These are phyloP conservation scores for Aquatica leii DNA, from an alignment of 2,888 invertebrate genomes.

Conservation along the genomic window DNA sequence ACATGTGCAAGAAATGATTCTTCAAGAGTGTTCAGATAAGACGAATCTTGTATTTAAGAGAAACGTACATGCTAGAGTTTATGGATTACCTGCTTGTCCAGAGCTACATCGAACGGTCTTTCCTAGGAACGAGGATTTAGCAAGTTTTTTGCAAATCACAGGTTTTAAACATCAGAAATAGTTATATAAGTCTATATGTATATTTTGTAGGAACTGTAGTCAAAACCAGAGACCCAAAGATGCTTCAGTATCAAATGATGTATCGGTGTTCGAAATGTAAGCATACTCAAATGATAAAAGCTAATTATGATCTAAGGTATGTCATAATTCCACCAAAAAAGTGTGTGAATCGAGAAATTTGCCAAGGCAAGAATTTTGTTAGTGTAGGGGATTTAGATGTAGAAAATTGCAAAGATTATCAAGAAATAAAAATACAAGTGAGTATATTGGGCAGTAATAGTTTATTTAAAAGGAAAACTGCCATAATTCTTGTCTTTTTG, in stretches of 20 bases:
- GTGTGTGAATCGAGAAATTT: conserved; percentile 67
- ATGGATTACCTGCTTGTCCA: conserved; percentile 73
- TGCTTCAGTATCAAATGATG: conserved; percentile 77
- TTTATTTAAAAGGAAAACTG: background rate
- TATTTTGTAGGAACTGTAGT: conserved; percentile 74
- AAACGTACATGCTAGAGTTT: conserved; percentile 74
- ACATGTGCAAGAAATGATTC: conserved; percentile 67
- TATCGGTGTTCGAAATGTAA: conserved; percentile 83
- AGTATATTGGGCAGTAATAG: background rate
- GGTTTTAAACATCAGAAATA: conserved; percentile 59
- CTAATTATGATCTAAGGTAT: conserved; percentile 68
- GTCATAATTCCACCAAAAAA: conserved; percentile 60
- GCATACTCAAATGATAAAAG: conserved; percentile 70
- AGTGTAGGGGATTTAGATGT: conserved; percentile 66
- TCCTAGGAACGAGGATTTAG: conserved; percentile 75
- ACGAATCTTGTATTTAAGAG: conserved; percentile 64
- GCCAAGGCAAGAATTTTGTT: conserved; percentile 65
- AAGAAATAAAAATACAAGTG: conserved; percentile 85
- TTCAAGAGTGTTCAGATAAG: conserved; percentile 58
- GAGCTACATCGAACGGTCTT: conserved; percentile 72
- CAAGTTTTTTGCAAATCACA: conserved; percentile 76
- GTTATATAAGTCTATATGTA: background rate
- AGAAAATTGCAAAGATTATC: conserved; percentile 79
- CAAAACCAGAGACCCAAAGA: conserved; percentile 75
- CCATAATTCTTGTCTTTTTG: too few relatives aligned